Evolutionary conservation across 23 tunicate genomes (phyloP).

Genomic region (Trididemnum clinides): DNA sequence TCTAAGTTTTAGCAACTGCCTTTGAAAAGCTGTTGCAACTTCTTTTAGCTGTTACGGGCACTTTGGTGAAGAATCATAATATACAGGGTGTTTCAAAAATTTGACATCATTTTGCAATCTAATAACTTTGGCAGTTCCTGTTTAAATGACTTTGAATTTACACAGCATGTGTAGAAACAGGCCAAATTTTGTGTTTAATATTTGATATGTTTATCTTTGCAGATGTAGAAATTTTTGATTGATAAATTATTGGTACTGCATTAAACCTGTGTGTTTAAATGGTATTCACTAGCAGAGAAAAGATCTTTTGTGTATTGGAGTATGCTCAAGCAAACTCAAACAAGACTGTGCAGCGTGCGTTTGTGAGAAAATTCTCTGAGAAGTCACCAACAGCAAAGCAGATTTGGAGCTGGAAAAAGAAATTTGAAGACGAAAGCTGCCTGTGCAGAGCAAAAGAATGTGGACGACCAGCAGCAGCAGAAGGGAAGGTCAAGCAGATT

Average conservation of each 20-base stretch:
- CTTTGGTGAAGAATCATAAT: neutral
- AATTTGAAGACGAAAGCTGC: constrained; percentile 5
- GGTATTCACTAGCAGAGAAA: constrained; percentile 18
- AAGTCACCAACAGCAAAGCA: constrained; percentile 10
- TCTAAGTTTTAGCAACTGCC: no score
- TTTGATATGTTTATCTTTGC: neutral
- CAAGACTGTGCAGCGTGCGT: constrained; percentile 24
- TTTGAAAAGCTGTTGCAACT: no score
- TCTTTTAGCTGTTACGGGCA: no score
- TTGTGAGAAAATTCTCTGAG: neutral
- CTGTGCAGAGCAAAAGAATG: constrained; percentile 17
- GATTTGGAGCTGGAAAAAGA: constrained; percentile 5
- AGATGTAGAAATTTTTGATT: neutral
- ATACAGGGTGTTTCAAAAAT: neutral
- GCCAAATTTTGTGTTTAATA: neutral
- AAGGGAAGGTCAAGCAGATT: constrained; percentile 6
- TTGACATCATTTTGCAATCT: constrained; percentile 6
- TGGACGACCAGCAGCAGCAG: constrained; percentile 7
- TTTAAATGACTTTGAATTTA: neutral
- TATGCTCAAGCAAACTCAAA: constrained; percentile 8
- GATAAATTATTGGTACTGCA: neutral
- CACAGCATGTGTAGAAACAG: neutral
- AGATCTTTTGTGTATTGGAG: constrained; percentile 7
- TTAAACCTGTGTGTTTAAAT: neutral
- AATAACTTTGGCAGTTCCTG: neutral